Conservation (phyloP, 1,140 invertebrate species). For the Stegodyphus dumicola region DNA sequence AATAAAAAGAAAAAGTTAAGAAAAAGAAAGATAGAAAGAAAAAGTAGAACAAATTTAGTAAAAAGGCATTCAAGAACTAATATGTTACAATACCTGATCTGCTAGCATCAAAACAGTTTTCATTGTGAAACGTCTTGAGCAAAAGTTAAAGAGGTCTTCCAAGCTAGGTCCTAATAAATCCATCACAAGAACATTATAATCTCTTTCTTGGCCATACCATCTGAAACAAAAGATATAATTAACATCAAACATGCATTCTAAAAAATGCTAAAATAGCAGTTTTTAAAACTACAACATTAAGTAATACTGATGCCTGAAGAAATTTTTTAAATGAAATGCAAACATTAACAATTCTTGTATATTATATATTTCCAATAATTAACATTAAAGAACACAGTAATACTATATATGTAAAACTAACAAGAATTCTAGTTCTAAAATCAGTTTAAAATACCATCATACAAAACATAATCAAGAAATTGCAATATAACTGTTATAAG, state of each 20-base stretch:
- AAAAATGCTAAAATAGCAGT: not conserved
- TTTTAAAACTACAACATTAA: no score
- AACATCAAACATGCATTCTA: not conserved
- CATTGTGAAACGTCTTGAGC: constrained; percentile 93
- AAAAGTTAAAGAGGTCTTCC: constrained; percentile 98
- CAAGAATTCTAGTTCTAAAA: no score
- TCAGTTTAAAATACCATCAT: no score
- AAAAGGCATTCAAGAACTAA: not conserved
- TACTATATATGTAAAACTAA: no score
- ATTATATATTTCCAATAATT: no score
- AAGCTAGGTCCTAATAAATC: constrained; percentile 94
- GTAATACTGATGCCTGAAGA: no score
- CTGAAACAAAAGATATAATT: constrained; percentile 49
- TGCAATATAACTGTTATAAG: no score
- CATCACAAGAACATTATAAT: constrained; percentile 97
- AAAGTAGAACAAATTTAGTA: not conserved
- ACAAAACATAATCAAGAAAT: no score
- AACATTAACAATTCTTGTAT: no score
- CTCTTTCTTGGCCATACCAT: constrained; percentile 88
- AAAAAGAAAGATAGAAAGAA: not conserved
- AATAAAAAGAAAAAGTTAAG: constrained; percentile 16
- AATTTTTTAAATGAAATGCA: no score
- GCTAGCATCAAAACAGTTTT: constrained; percentile 98
- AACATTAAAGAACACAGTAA: no score
- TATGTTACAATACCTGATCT: constrained; percentile 76